Evolutionary conservation across 2,888 invertebrate genomes (phyloP), one percentile per base, ranked within the genome.

Genomic region (Blastobasis lacticolella): DNA sequence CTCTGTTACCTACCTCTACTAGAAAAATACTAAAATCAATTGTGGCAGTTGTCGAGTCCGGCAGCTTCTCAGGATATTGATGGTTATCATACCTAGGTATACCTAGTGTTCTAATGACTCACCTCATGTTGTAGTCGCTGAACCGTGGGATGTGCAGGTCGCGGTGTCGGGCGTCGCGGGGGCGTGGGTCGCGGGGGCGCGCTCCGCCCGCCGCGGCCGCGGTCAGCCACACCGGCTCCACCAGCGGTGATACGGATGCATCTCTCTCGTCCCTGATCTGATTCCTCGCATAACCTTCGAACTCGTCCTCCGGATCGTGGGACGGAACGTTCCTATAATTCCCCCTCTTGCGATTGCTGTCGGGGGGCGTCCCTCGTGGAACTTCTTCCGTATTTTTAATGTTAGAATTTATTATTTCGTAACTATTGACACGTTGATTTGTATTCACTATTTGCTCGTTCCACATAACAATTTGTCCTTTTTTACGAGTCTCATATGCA

Each of bases 341-440:
- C 44, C 93, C 93, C 59, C 93, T 89, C 66, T 91, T 92, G 51
- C 87, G 79, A 58, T 70, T 71, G 63, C 62, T 79, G 46, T 86
- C 85, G n/a, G 73, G 58, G 49, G 78, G 62, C 59, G 76, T 62
- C 49, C 77, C 75, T 49, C 80, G 71, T 45, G 83, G 76, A 57
- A 78, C 70, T 63, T 85, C 82, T 42, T 78, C 73, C 67, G 67
- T 72, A 58, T 72, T 78, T 61, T 85, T 84, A 63, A 91, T 90
- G 74, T 91, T 92, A 88, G 93, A 90, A 73, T 94, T 94, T 60
- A 94, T 94, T 86, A 94, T 94, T 74, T 94, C 94, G 70, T 94
- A 94, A 77, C 91, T 93, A 66, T 94, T 93, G 58, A 86, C 87
- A 53, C 83, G 78, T 59, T 85, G 82, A 68, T 80, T 86, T 40